Percentiles rank a stretch among this genome's conserved stretches.
These are phyloP conservation scores for Campoplex capitator DNA, from an alignment of 2,888 invertebrate species.

Conservation along the genomic window DNA sequence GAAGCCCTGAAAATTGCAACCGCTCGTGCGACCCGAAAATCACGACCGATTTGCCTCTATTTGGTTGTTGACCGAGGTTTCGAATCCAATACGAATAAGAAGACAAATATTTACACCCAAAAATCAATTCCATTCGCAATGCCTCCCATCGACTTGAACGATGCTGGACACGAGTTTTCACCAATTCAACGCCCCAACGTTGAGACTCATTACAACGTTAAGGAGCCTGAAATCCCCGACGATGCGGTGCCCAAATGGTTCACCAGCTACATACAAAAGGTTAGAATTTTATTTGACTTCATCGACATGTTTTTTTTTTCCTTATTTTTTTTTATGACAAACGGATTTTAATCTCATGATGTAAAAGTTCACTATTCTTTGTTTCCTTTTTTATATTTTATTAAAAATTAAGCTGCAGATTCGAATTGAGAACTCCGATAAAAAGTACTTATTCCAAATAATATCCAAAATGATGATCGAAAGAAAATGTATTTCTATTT, in stretches of 20 bases:
- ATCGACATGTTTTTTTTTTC: background rate
- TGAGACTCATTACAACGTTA: background rate
- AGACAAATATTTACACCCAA: background rate
- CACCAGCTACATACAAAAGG: conserved; percentile 82
- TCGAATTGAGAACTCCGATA: no score
- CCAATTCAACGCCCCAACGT: background rate
- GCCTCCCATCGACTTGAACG: conserved; percentile 32
- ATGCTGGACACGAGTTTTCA: background rate
- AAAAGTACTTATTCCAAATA: no score
- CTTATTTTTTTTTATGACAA: background rate
- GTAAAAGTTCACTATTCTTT: no score
- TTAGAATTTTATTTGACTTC: conserved; percentile 54
- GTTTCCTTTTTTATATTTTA: no score
- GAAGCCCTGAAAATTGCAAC: conserved; percentile 80
- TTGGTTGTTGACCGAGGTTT: conserved; percentile 16
- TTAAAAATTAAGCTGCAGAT: no score
- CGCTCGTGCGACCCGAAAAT: conserved; percentile 7
- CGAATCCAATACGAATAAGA: background rate
- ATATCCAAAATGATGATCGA: no score
- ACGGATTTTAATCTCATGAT: no score
- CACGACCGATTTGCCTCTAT: background rate
- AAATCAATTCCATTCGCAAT: background rate
- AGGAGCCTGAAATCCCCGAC: background rate
- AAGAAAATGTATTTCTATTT: no score
- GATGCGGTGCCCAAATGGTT: conserved; percentile 82